Conservation (phyloP, 2,113 vertebrate species). For the Rynchops niger region DNA sequence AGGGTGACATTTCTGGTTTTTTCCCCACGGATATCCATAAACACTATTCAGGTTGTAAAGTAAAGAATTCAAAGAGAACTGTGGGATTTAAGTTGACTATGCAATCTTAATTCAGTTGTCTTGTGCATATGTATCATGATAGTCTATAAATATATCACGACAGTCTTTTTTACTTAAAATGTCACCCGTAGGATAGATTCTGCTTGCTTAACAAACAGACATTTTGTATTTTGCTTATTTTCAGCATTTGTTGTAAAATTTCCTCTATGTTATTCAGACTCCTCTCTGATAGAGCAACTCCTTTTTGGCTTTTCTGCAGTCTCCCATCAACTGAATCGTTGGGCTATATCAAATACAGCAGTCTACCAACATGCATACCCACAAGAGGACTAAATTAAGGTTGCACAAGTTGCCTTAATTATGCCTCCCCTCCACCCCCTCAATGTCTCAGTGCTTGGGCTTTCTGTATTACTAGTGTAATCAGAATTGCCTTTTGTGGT, state of each 20-base stretch:
- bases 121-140: not conserved
- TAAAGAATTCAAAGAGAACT: not conserved
- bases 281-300: not conserved
- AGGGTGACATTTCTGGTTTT: not conserved
- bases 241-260: conserved; percentile 2
- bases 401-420: not conserved
- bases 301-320: not conserved
- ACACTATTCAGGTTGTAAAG: not conserved
- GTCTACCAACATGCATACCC: not conserved
- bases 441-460: not conserved
- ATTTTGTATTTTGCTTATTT: conserved; percentile 31
- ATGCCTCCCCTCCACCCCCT: too few relatives aligned
- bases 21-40: not conserved
- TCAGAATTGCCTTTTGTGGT: not conserved
- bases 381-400: not conserved
- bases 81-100: not conserved
- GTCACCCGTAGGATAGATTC: not conserved
- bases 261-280: not conserved
- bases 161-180: not conserved
- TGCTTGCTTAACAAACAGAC: not conserved
- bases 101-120: not conserved
- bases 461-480: not conserved
- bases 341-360: not conserved
- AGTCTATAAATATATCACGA: not conserved
- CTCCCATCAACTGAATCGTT: not conserved